A percentile compares a stretch with the other conserved stretches of the same genome.
Evolutionary conservation across 2,888 invertebrate genomes (phyloP).

Genomic region (Creontiades dilutus): DNA sequence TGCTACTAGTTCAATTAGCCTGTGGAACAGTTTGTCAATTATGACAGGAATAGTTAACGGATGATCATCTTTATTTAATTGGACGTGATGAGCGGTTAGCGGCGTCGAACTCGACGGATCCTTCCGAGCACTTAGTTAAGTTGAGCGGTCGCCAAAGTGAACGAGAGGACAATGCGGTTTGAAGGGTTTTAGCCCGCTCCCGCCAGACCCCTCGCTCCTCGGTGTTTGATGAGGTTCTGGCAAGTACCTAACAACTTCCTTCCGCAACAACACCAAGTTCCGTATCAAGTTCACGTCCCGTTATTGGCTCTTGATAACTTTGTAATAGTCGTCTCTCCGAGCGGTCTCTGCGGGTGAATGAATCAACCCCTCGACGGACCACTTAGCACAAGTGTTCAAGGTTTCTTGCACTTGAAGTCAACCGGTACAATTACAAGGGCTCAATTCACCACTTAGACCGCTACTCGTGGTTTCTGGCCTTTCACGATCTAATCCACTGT

Average conservation of each 20-base stretch:
- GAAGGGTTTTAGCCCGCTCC: neutral
- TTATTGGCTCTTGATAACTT: conserved; percentile 5
- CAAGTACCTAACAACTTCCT: neutral
- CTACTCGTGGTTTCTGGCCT: too few species aligned
- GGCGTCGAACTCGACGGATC: neutral
- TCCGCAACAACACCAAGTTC: neutral
- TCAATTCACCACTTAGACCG: neutral
- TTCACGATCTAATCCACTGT: too few species aligned
- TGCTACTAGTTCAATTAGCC: too few species aligned
- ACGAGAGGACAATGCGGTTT: conserved; percentile 4
- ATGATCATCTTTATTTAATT: too few species aligned
- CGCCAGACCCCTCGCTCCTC: neutral
- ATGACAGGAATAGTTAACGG: too few species aligned
- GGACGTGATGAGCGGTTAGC: too few species aligned
- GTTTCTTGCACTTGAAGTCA: conserved; percentile 5
- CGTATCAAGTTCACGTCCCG: conserved; percentile 1
- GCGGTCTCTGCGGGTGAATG: neutral
- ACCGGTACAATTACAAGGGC: neutral
- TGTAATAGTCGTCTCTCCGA: neutral
- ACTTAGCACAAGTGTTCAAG: neutral
- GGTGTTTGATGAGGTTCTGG: conserved; percentile 7
- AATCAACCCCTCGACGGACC: conserved; percentile 8
- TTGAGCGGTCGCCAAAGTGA: neutral
- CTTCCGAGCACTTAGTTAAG: conserved; percentile 9
- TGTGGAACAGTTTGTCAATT: too few species aligned